Evolutionary conservation across 2,888 invertebrate genomes (phyloP), one percentile per base, ranked within the genome.

Genomic region (Epirrhoe tristata): DNA sequence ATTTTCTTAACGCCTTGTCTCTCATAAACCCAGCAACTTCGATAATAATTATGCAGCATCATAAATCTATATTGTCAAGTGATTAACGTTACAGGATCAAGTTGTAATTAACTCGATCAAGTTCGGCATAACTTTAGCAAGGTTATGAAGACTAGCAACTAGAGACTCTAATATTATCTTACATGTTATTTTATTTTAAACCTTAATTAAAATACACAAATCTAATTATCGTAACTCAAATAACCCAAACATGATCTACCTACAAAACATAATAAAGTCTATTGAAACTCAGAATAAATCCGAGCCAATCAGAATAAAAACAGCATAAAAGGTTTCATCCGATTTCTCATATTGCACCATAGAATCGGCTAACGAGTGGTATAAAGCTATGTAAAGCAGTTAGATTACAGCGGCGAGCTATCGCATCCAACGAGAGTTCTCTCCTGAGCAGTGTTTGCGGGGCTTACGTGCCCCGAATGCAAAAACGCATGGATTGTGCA

Each of bases 51-150:
- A 54, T 54, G 54, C 61, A 54, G 48, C 43, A 46, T 60, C 69
- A 77, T 79, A 75, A 75, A 76, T 76, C 73, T 68, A 67, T 64
- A 79, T 75, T 72, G 75, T 72, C 63, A 70, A 74, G 69, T 77
- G 74, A 79, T 77, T 74, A 74, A 77, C 77, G 61, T 78, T 78
- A 75, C 76, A 72, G 69, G 73, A 74, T 71, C 76, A 67, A 74
- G 70, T 71, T 79, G 24, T 31, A 81, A 83, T 81, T 80, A 78
- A 24, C 52, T 31, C 52, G 31, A 52, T 52, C 77, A 80, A 80
- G 77, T 82, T 84, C 77, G 72, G 76, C 78, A 79, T 81, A 83
- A 83, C 80, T 81, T 73, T 67, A 63, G 75, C 71, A 10, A 54
- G 32, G 31, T 61, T 60, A 43, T 10, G 43, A 43, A 60, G 39